Conservation (phyloP, 2,888 invertebrate genomes). For the Lampropteryx suffumata region DNA sequence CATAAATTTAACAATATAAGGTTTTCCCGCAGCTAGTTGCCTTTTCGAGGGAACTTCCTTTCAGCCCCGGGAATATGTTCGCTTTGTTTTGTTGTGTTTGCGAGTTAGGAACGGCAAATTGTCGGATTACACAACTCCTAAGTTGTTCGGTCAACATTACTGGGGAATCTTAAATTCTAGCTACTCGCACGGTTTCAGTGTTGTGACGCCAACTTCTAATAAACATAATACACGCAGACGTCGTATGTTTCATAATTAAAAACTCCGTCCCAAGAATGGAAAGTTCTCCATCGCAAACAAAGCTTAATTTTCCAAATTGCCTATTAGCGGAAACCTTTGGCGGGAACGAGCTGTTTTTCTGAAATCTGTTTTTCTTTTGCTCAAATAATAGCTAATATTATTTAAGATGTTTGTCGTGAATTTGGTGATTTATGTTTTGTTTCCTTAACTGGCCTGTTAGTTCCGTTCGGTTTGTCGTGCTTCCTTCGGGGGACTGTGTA, state of each 20-base stretch:
- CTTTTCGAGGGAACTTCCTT: constrained; percentile 78
- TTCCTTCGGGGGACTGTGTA: constrained; percentile 71
- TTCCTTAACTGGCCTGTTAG: constrained; percentile 59
- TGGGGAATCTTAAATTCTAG: constrained; percentile 61
- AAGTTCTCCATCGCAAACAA: constrained; percentile 56
- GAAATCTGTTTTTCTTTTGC: constrained; percentile 60
- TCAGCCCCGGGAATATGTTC: constrained; percentile 73
- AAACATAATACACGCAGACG: constrained; percentile 31
- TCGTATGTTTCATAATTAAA: constrained; percentile 44
- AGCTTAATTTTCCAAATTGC: constrained; percentile 58
- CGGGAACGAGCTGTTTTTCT: constrained; percentile 47
- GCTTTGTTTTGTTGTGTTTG: constrained; percentile 78
- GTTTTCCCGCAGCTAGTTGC: constrained; percentile 74
- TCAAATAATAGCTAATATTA: constrained; percentile 56
- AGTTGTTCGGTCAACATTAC: constrained; percentile 74
- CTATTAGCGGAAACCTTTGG: constrained; percentile 52
- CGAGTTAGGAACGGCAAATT: constrained; percentile 77
- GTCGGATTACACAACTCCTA: constrained; percentile 77
- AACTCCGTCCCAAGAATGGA: constrained; percentile 53
- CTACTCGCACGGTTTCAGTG: constrained; percentile 56
- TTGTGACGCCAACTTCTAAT: constrained; percentile 53
- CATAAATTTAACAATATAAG: constrained; percentile 78
- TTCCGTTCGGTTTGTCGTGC: constrained; percentile 61
- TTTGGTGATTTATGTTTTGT: constrained; percentile 72
- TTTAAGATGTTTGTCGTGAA: constrained; percentile 69